A percentile compares a stretch with the other conserved stretches of the same genome.
These are phyloP conservation scores for Agonopterix subpropinquella DNA, from an alignment of 2,888 invertebrate species.

Conservation along the genomic window DNA sequence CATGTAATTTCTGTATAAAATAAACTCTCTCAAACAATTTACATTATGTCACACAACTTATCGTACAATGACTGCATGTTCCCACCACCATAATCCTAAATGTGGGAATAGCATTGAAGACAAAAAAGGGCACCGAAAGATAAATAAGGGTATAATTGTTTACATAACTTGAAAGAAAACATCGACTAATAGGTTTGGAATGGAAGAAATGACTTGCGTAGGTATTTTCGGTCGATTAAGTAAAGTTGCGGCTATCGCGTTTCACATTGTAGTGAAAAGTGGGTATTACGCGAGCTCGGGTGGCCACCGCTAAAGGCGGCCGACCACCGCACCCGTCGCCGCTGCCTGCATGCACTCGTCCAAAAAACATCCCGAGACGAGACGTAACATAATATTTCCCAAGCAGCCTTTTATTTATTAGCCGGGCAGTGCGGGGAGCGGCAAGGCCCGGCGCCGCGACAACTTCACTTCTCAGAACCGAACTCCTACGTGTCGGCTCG, in stretches of 20 bases:
- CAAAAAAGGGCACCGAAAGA: constrained; percentile 4
- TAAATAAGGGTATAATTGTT: constrained; percentile 9
- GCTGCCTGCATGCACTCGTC: constrained; percentile 31
- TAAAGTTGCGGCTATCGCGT: constrained; percentile 24
- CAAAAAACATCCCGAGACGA: constrained; percentile 53
- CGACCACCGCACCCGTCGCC: constrained; percentile 35
- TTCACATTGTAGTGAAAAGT: constrained; percentile 35
- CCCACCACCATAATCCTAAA: constrained; percentile 2
- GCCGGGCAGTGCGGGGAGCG: constrained; percentile 37
- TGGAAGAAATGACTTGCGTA: no score
- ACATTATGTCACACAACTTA: no score
- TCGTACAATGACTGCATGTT: neutral
- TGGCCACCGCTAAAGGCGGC: constrained; percentile 35
- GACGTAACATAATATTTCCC: constrained; percentile 74
- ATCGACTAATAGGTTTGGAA: no score
- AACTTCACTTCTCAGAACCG: constrained; percentile 65
- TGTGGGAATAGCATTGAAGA: constrained; percentile 5
- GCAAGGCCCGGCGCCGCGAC: constrained; percentile 63
- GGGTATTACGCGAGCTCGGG: constrained; percentile 51
- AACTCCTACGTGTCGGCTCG: constrained; percentile 57
- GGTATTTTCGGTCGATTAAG: constrained; percentile 1
- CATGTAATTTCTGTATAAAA: no score
- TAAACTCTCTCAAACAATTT: no score
- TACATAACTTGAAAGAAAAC: constrained; percentile 1
- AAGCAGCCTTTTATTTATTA: constrained; percentile 73